phyloP scores from a whole-genome alignment of 2,797 vertebrate genomes.

The Rhynchotus rufescens region DNA sequence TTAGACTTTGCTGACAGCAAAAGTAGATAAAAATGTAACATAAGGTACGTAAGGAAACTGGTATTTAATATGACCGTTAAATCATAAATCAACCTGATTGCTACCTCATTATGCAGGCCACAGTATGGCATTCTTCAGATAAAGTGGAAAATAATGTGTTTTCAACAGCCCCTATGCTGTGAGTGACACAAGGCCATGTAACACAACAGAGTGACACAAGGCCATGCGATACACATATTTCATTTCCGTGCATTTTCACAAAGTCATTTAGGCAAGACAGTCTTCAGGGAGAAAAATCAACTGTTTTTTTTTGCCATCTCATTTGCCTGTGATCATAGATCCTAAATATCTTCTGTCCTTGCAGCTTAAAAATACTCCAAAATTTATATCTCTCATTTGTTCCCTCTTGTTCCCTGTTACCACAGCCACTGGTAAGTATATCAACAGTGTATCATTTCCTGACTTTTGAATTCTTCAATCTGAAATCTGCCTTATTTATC shows the following conservation, averaged over 20 bases:
- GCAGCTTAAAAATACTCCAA: not conserved
- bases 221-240: not conserved
- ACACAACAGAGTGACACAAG: not conserved
- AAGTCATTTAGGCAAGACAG: not conserved
- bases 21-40: slow-evolving; percentile 15
- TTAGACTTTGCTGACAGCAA: slow-evolving; percentile 2
- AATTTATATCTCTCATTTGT: not conserved
- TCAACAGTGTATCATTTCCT: not conserved
- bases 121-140: not conserved
- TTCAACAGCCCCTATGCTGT: not conserved
- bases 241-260: not conserved
- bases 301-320: not conserved
- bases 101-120: not conserved
- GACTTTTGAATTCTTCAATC: not conserved
- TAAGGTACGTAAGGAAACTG: not conserved
- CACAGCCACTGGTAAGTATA: not conserved
- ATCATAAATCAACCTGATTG: not conserved
- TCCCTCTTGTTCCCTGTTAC: not conserved
- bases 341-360: not conserved
- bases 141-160: not conserved
- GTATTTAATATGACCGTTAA: not conserved
- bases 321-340: not conserved
- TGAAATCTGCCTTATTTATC: not conserved
- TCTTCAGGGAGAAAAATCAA: not conserved
- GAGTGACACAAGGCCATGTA: not conserved